Evolutionary conservation across 2,113 vertebrate species (phyloP).

Genomic region (Urocynchramus pylzowi): DNA sequence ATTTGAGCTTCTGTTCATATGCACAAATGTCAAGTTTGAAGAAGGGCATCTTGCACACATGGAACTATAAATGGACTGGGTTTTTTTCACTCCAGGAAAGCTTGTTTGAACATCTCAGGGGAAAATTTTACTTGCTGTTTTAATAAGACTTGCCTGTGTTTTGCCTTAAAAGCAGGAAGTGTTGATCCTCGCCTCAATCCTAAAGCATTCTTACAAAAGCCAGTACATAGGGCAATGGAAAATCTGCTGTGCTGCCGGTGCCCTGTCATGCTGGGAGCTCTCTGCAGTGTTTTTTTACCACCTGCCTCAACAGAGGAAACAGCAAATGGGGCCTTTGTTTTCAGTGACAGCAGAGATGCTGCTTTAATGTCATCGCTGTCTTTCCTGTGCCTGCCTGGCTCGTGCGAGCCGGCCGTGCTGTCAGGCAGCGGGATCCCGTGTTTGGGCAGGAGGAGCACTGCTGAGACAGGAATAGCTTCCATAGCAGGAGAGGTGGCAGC

Average conservation of each 20-base stretch:
- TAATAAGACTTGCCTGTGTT: neutral
- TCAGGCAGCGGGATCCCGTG: neutral
- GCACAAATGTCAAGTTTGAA: neutral
- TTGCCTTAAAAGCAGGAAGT: neutral
- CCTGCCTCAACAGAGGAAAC: neutral
- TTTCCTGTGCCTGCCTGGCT: neutral
- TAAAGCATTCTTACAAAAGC: neutral
- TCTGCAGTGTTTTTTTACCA: conserved; percentile 18
- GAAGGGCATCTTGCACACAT: neutral
- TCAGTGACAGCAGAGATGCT: neutral
- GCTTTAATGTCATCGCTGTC: neutral
- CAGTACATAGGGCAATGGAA: neutral
- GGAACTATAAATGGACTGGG: neutral
- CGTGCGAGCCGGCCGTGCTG: neutral
- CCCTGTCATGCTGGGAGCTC: neutral
- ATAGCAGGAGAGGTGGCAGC: neutral
- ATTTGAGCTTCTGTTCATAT: neutral
- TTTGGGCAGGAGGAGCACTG: neutral
- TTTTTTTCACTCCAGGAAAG: neutral
- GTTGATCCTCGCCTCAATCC: neutral
- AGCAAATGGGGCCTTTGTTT: neutral
- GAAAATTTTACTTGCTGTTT: neutral
- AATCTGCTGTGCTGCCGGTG: neutral
- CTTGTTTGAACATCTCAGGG: neutral
- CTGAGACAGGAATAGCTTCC: neutral